phyloP scores from a whole-genome alignment of 2,888 invertebrate species.

The Hedya salicella region DNA sequence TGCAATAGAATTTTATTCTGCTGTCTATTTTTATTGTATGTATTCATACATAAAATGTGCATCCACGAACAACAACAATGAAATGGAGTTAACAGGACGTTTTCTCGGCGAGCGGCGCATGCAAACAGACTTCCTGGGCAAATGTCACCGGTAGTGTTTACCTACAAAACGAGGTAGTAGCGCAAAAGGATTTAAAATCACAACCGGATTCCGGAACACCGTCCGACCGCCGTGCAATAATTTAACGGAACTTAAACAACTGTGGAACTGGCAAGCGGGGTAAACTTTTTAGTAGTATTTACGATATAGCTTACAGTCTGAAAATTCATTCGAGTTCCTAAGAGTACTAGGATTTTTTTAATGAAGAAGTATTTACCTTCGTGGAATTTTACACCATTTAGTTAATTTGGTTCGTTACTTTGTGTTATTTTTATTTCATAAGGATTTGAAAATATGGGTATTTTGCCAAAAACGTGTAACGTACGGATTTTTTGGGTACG shows the following conservation, averaged over 20 bases:
- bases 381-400: no score
- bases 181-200: constrained; percentile 11
- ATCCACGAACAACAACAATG: constrained; percentile 24
- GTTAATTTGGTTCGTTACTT: no score
- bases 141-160: constrained; percentile 20
- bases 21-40: neutral
- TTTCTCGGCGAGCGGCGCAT: constrained; percentile 22
- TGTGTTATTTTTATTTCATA: no score
- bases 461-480: no score
- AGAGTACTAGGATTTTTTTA: constrained; percentile 3
- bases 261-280: neutral
- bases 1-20: no score
- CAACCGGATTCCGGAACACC: neutral
- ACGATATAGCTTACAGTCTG: constrained; percentile 28
- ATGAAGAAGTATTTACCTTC: no score
- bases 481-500: no score
- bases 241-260: constrained; percentile 28
- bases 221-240: constrained; percentile 14
- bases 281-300: constrained; percentile 27
- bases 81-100: constrained; percentile 19
- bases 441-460: no score
- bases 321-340: constrained; percentile 6
- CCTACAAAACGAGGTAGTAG: neutral
- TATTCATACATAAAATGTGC: neutral
- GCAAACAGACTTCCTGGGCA: constrained; percentile 28